phyloP scores from a whole-genome alignment of 2,888 invertebrate species.

The Hypena proboscidalis region DNA sequence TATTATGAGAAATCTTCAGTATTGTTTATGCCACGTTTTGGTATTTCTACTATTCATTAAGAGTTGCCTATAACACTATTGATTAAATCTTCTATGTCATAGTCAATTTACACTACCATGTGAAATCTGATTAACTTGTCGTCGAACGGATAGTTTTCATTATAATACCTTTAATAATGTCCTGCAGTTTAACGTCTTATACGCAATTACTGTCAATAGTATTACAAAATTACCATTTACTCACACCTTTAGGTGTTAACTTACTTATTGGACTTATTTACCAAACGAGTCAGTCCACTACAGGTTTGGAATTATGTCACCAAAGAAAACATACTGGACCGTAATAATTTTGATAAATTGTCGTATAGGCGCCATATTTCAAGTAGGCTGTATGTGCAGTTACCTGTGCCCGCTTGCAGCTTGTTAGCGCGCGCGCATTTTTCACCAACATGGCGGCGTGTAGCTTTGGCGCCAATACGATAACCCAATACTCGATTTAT shows the following conservation, averaged over 20 bases:
- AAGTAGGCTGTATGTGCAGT: slow-evolving; percentile 43
- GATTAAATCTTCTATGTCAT: too few species aligned
- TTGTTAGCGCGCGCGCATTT: slow-evolving; percentile 63
- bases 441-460: slow-evolving; percentile 60
- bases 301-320: slow-evolving; percentile 54
- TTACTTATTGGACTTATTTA: slow-evolving; percentile 63
- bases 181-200: slow-evolving; percentile 47
- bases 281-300: slow-evolving; percentile 54
- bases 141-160: slow-evolving; percentile 43
- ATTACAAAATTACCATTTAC: slow-evolving; percentile 59
- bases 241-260: slow-evolving; percentile 64
- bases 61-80: background rate
- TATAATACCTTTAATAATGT: slow-evolving; percentile 41
- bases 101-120: slow-evolving; percentile 4
- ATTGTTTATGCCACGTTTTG: too few species aligned
- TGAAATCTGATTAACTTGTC: slow-evolving; percentile 50
- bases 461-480: slow-evolving; percentile 63
- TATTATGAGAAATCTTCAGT: too few species aligned
- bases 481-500: slow-evolving; percentile 60
- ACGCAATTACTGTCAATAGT: slow-evolving; percentile 58
- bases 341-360: slow-evolving; percentile 59
- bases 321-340: slow-evolving; percentile 52
- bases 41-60: too few species aligned
- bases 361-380: slow-evolving; percentile 55
- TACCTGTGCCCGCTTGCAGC: slow-evolving; percentile 38